Base-by-base conservation (phyloP, 2,888 invertebrate species). In the Eumacrocentrus americanus region DNA sequence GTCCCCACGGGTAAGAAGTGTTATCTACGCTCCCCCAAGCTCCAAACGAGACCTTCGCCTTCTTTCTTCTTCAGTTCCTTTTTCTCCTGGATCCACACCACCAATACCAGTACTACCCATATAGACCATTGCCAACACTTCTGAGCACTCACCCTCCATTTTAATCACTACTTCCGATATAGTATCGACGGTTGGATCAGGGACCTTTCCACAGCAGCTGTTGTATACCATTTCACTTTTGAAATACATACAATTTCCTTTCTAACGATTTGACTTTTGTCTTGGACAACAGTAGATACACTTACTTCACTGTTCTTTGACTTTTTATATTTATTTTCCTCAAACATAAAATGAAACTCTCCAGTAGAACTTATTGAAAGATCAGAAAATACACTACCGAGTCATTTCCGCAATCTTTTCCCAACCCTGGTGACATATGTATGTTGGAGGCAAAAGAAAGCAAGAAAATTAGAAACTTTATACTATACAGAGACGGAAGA, bases 1-100 rank as follows among this genome's bases (percentile, higher is more conserved):
- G 72, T 73, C 74, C n/a, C 75, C 76, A 67, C 69, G 75, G 69
- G 77, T 74, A 69, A 72, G 72, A 71, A 74, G 75, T 73, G 75
- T 77, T 77, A 77, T 76, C 77, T 73, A 69, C 71, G 73, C 70
- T 73, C 68, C 68, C 67, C 71, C 68, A 74, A 70, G 70, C 72
- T 68, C 69, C 65, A 72, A 75, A 72, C 72, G 68, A 69, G 70
- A 67, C 60, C 62, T 67, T 67, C 34, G 29, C 44, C 57, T 57
- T 55, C 53, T 53, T 51, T 22, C 29, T 6, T 29, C 29, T 9
- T 29, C 29, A 25, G 54, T 35, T 38, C 35, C 56, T 46, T 52
- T 62, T 50, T 62, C 29, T 50, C 59, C 47, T 47, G 62, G 54
- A 60, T 29, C 5, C 29, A 29, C 29, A 29, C 29, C 58, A 50